These are phyloP conservation scores for Acipenser oxyrinchus DNA, from an alignment of 2,797 vertebrate genomes.

Conservation along the genomic window DNA sequence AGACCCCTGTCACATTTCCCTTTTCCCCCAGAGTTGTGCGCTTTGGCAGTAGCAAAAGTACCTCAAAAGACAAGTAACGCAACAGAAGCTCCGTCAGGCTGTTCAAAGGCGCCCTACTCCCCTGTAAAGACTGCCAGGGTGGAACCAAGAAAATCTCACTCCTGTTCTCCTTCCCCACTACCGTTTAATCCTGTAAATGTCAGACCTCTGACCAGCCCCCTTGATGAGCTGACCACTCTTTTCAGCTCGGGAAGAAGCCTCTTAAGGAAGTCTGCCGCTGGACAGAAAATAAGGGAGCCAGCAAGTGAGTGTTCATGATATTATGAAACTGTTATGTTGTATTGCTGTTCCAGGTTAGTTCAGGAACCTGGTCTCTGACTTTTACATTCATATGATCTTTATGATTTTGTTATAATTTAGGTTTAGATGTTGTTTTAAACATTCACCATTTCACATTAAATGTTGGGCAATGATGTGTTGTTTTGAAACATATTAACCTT, in stretches of 20 bases:
- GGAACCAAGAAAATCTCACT: conserved; percentile 68
- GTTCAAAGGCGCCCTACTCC: conserved; percentile 67
- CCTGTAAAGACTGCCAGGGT: conserved; percentile 70
- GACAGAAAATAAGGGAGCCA: conserved; percentile 81
- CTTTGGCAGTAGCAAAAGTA: conserved; percentile 55
- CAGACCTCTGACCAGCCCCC: conserved; percentile 79
- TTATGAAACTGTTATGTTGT: no score
- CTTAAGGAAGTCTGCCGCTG: conserved; percentile 79
- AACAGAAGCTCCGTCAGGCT: conserved; percentile 48
- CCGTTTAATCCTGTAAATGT: conserved; percentile 76
- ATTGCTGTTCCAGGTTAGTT: no score
- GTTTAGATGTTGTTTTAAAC: no score
- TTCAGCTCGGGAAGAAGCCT: conserved; percentile 86
- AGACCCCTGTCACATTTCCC: conserved; percentile 74
- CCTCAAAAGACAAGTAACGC: conserved; percentile 50
- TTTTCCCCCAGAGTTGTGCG: conserved; percentile 69
- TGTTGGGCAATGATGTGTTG: no score
- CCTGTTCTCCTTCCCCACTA: conserved; percentile 68
- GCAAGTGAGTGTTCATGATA: conserved; percentile 48
- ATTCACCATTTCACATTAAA: no score
- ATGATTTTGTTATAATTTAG: no score
- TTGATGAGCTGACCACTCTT: conserved; percentile 88
- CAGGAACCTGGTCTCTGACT: no score
- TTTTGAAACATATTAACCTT: no score
- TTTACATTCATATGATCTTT: no score